Conservation (phyloP, 2,888 invertebrate species). For the Campoletis raptor region DNA sequence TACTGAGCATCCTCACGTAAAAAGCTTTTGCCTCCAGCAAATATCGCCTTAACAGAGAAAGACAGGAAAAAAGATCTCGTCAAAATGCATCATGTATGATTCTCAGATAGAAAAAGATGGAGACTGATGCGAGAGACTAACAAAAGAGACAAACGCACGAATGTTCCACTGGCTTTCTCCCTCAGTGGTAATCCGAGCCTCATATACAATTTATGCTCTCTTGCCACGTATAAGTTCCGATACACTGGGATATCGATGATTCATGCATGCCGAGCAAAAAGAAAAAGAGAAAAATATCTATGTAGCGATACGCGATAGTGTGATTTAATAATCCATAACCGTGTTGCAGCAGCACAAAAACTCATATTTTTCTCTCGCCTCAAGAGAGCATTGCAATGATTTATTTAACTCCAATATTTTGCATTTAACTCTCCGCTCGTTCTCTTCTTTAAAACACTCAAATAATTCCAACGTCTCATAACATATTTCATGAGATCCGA, state of each 20-base stretch:
- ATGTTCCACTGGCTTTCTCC: slow-evolving; percentile 18
- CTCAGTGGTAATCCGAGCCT: slow-evolving; percentile 43
- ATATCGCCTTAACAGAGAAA: slow-evolving; percentile 39
- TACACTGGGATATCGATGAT: slow-evolving; percentile 31
- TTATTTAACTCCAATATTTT: not conserved
- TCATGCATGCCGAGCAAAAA: slow-evolving; percentile 44
- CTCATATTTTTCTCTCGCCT: slow-evolving; percentile 14
- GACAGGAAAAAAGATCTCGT: slow-evolving; percentile 27
- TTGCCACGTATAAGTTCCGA: slow-evolving; percentile 36
- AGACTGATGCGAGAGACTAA: not conserved
- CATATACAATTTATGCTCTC: slow-evolving; percentile 46
- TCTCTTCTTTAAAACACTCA: not conserved
- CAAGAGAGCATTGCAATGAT: slow-evolving; percentile 11
- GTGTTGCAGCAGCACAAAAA: not conserved
- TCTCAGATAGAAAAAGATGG: not conserved
- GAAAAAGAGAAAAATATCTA: slow-evolving; percentile 11
- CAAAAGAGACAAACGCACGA: not conserved
- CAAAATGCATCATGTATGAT: slow-evolving; percentile 54
- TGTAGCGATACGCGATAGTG: slow-evolving; percentile 31
- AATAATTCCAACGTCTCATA: not conserved
- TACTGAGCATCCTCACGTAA: not conserved
- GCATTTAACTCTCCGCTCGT: not conserved
- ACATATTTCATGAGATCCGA: not conserved
- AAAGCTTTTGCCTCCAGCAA: slow-evolving; percentile 10
- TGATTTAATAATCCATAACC: slow-evolving; percentile 49